Conservation (phyloP, 2,888 invertebrate genomes). For the Incurvaria masculella region DNA sequence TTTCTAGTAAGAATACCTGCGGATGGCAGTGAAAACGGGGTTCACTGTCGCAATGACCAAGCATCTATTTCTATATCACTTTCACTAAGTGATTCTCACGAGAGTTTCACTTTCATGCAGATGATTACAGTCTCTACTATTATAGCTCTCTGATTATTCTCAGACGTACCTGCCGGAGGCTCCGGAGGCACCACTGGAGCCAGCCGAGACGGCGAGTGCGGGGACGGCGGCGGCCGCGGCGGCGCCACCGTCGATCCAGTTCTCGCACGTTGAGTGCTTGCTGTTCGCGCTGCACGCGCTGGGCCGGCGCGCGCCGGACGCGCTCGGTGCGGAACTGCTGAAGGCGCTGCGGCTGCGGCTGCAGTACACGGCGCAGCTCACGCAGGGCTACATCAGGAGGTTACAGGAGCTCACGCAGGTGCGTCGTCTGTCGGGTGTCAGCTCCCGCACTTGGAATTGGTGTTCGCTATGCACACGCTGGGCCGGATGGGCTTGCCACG, state of each 20-base stretch:
- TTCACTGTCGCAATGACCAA: too few species aligned
- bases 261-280: slow-evolving; percentile 91
- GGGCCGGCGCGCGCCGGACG: slow-evolving; percentile 74
- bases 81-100: too few species aligned
- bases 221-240: slow-evolving; percentile 36
- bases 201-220: slow-evolving; percentile 18
- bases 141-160: slow-evolving; percentile 17
- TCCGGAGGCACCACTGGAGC: slow-evolving; percentile 64
- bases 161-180: slow-evolving; percentile 89
- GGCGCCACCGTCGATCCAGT: slow-evolving; percentile 81
- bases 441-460: slow-evolving; percentile 91
- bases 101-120: too few species aligned
- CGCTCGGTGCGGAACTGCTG: slow-evolving; percentile 69
- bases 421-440: slow-evolving; percentile 35
- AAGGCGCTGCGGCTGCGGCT: slow-evolving; percentile 85
- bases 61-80: too few species aligned
- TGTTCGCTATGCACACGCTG: slow-evolving; percentile 73
- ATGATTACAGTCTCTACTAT: slow-evolving; percentile 9
- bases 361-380: slow-evolving; percentile 89
- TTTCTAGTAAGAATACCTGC: too few species aligned
- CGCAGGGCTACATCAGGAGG: slow-evolving; percentile 78
- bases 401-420: slow-evolving; percentile 61
- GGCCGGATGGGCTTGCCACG: slow-evolving; percentile 70
- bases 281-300: slow-evolving; percentile 75
- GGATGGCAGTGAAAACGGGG: too few species aligned